Base-by-base conservation (phyloP, 1,140 invertebrate species). In the Potamilus streckersoni region DNA sequence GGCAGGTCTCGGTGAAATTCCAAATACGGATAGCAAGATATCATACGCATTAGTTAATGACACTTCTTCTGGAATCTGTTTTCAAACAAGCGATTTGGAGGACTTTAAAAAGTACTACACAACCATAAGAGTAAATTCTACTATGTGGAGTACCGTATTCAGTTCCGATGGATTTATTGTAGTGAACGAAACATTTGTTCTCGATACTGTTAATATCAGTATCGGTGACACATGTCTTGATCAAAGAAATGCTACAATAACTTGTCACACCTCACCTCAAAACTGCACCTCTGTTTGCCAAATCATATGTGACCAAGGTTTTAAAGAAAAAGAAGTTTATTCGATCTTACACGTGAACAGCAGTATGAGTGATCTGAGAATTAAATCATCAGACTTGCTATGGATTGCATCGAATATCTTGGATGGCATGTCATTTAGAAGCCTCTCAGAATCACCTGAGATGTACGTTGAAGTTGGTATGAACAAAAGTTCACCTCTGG, bases 1-100 rank as follows among this genome's bases (percentile, higher is more conserved):
- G 57, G 62, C 79, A 20, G 83, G 79, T n/a, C 3, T 84, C 15
- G 83, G 83, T 14, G 74, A 27, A 6, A 17, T 17, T 17, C 69
- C 63, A 31, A 71, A 71, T 3, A 65, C 65, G 15, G 76, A 79
- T 64, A 58, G 79, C 59, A 57, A 73, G 11, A 62, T 76, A 15
- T 23, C 23, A 58, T 76, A 62, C 66, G 64, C 73, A 16, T 8
- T 6, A 38, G 14, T 64, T 38, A 69, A 71, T 31, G 14, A 15
- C 23, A 64, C 59, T 60, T 11, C 59, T 1, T 49, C 12, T 0
- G 38, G 38, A 8, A 49, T 49, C 55, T 61, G 65, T 71, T 57
- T 60, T 49, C 23, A 38, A 16, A 61, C 71, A 12, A 71, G 66
- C 31, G 16, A 16, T 13, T 62, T 79, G n/a, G 17, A 27, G 68